These are phyloP conservation scores for Cephalopholis sonnerati DNA, from an alignment of 2,113 vertebrate species.

Conservation along the genomic window DNA sequence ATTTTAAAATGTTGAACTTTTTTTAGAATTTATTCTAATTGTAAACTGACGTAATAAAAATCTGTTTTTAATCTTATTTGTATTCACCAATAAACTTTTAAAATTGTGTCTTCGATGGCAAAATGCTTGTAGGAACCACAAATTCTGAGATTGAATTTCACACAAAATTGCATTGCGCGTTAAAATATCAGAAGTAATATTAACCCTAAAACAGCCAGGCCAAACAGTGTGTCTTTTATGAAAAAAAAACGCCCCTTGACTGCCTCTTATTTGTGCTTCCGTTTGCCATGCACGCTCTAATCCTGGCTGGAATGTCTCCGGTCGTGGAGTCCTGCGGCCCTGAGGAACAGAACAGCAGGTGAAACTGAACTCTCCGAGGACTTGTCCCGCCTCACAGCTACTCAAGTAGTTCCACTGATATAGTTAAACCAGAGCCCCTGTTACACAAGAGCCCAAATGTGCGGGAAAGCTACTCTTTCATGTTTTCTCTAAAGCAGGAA, in stretches of 20 bases:
- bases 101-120: background rate
- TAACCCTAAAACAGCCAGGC: background rate
- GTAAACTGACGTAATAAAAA: background rate
- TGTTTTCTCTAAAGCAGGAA: constrained; percentile 8
- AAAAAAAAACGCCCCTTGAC: constrained; percentile 36
- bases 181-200: constrained; percentile 23
- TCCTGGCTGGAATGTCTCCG: constrained; percentile 83
- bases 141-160: background rate
- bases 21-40: background rate
- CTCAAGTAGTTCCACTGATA: constrained; percentile 40
- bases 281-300: constrained; percentile 71
- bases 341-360: constrained; percentile 79
- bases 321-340: constrained; percentile 61
- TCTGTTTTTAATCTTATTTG: background rate
- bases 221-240: constrained; percentile 1
- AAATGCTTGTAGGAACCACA: background rate
- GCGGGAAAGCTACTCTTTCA: background rate
- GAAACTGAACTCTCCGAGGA: constrained; percentile 72
- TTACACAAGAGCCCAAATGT: constrained; percentile 26
- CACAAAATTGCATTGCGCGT: background rate
- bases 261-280: constrained; percentile 72
- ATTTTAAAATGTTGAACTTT: background rate
- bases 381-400: constrained; percentile 49
- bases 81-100: background rate
- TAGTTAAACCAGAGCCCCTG: constrained; percentile 7